Conservation (phyloP, 1,140 invertebrate genomes). For the Vanessa tameamea region DNA sequence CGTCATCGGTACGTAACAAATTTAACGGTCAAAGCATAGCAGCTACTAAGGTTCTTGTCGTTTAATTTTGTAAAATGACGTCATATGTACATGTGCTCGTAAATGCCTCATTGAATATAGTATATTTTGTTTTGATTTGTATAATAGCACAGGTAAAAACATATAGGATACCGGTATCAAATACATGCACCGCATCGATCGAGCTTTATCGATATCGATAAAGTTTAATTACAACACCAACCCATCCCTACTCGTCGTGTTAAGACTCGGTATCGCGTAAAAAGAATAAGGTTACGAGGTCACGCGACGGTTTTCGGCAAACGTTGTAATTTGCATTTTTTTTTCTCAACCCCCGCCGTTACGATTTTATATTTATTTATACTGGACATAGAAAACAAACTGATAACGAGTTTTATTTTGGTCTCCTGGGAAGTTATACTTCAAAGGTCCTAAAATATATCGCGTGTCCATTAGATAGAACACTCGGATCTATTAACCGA, state of each 20-base stretch:
- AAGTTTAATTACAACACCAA: constrained; percentile 11
- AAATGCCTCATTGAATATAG: no score
- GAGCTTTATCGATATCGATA: constrained; percentile 33
- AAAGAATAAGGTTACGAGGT: constrained; percentile 65
- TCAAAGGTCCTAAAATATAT: not conserved
- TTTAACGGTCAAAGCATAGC: no score
- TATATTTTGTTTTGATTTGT: no score
- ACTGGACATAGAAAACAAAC: constrained; percentile 11
- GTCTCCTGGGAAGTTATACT: not conserved
- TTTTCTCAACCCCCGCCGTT: constrained; percentile 13
- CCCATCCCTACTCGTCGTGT: constrained; percentile 33
- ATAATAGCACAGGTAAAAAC: no score
- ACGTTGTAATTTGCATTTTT: constrained; percentile 45
- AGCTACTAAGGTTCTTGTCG: no score
- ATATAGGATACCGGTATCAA: no score
- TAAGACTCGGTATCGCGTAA: constrained; percentile 43
- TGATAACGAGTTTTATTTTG: constrained; percentile 1
- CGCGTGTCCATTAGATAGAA: no score
- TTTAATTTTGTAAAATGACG: no score
- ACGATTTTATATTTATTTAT: not conserved
- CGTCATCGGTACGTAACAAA: no score
- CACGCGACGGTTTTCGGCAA: constrained; percentile 55
- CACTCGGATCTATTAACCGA: no score
- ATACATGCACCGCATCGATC: not conserved
- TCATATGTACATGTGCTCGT: no score